phyloP scores from a whole-genome alignment of 1,140 invertebrate genomes.

The Cydia splendana region DNA sequence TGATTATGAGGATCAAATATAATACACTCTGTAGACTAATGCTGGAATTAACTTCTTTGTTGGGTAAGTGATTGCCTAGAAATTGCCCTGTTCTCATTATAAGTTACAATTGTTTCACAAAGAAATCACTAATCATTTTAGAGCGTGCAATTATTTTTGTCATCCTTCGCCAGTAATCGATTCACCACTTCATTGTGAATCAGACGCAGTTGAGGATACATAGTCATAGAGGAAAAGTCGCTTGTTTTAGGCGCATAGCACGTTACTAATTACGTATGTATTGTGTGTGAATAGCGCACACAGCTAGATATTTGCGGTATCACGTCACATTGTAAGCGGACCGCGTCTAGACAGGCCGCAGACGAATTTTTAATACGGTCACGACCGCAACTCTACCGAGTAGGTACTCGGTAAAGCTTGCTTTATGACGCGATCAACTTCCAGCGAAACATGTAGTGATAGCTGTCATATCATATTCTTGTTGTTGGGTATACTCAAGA shows the following conservation, averaged over 20 bases:
- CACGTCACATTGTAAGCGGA: slow-evolving; percentile 59
- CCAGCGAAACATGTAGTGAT: slow-evolving; percentile 1
- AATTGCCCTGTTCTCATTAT: too few relatives aligned
- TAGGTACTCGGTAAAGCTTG: slow-evolving; percentile 22
- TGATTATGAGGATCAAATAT: too few relatives aligned
- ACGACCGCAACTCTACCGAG: slow-evolving; percentile 38
- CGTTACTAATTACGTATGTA: slow-evolving; percentile 21
- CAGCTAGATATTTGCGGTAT: slow-evolving; percentile 50
- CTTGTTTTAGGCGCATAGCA: slow-evolving; percentile 20
- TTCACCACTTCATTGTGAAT: slow-evolving; percentile 4
- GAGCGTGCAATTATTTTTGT: neutral
- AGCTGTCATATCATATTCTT: neutral
- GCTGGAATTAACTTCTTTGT: too few relatives aligned
- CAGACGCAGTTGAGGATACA: neutral
- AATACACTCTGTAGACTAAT: too few relatives aligned
- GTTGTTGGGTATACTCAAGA: neutral
- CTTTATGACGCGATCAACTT: slow-evolving; percentile 9
- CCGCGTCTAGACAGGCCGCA: slow-evolving; percentile 70
- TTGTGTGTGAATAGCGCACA: slow-evolving; percentile 15
- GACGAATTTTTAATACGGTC: slow-evolving; percentile 73
- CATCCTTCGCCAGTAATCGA: neutral
- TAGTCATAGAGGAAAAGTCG: slow-evolving; percentile 5
- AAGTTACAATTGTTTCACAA: too few relatives aligned
- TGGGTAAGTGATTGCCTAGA: too few relatives aligned
- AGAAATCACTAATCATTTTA: neutral